Conservation (phyloP, 2,888 invertebrate genomes). For the Aleiodes testaceus region DNA sequence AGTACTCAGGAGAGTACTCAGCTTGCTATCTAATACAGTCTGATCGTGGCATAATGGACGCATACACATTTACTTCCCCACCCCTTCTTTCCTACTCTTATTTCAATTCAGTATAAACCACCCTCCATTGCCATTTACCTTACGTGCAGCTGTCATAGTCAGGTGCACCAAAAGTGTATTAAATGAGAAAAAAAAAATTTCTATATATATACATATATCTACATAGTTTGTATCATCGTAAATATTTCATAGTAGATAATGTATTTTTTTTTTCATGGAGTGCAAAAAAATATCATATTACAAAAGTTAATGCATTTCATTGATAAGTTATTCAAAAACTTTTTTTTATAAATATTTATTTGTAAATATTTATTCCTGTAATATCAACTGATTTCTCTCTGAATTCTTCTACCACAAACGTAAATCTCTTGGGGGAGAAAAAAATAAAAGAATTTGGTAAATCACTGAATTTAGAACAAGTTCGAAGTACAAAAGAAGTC, state of each 20-base stretch:
- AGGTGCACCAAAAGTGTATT: conserved; percentile 45
- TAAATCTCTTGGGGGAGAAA: too few species aligned
- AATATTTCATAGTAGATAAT: neutral
- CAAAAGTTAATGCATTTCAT: too few species aligned
- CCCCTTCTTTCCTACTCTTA: conserved; percentile 8
- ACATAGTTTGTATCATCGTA: conserved; percentile 4
- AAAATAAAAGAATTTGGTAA: too few species aligned
- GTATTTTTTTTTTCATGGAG: too few species aligned
- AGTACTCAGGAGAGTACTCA: conserved; percentile 10
- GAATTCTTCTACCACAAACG: too few species aligned
- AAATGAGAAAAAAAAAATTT: conserved; percentile 35
- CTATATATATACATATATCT: neutral
- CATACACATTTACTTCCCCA: conserved; percentile 5
- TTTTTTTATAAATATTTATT: too few species aligned
- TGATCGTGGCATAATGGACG: conserved; percentile 25
- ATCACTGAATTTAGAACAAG: too few species aligned
- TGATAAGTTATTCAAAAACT: too few species aligned
- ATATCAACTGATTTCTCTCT: too few species aligned
- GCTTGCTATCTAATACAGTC: conserved; percentile 20
- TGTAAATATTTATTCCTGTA: too few species aligned
- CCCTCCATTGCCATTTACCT: conserved; percentile 45
- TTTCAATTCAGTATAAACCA: conserved; percentile 27
- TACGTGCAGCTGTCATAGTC: conserved; percentile 54
- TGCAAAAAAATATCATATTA: too few species aligned
- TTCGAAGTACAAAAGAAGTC: too few species aligned